Conservation (phyloP, 1,140 invertebrate genomes). For the Papilio helenus region DNA sequence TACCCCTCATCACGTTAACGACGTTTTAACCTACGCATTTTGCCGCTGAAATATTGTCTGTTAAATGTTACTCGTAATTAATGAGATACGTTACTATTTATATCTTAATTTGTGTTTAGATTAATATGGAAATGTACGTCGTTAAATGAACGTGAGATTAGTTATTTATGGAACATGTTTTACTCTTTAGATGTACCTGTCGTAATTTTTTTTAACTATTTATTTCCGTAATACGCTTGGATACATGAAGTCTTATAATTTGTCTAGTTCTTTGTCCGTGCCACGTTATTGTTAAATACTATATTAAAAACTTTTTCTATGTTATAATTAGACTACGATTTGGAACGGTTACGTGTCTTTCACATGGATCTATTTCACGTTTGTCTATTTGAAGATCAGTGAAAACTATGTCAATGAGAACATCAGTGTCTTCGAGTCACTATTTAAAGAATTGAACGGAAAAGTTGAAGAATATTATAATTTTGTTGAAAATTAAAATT, state of each 20-base stretch:
- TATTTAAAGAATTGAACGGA: constrained; percentile 27
- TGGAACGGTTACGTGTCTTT: constrained; percentile 14
- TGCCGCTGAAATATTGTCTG: not conserved
- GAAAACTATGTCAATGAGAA: constrained; percentile 28
- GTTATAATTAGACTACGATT: constrained; percentile 8
- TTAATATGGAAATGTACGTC: not conserved
- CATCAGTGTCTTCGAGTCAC: constrained; percentile 28
- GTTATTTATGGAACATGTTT: too few relatives aligned
- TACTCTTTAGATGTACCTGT: too few relatives aligned
- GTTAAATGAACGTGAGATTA: not conserved
- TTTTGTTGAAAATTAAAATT: not conserved
- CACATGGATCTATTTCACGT: constrained; percentile 13
- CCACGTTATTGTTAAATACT: not conserved
- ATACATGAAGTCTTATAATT: too few relatives aligned
- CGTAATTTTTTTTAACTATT: too few relatives aligned
- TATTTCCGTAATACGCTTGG: too few relatives aligned
- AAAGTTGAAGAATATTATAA: not conserved
- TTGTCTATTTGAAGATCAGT: constrained; percentile 32
- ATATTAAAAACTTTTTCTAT: not conserved
- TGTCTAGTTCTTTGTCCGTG: too few relatives aligned
- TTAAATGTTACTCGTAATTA: not conserved
- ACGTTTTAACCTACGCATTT: constrained; percentile 8
- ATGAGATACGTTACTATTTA: not conserved
- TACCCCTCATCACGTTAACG: constrained; percentile 28
- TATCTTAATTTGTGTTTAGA: not conserved